phyloP scores from a whole-genome alignment of 1,140 invertebrate genomes.

The Octopus sinensis region DNA sequence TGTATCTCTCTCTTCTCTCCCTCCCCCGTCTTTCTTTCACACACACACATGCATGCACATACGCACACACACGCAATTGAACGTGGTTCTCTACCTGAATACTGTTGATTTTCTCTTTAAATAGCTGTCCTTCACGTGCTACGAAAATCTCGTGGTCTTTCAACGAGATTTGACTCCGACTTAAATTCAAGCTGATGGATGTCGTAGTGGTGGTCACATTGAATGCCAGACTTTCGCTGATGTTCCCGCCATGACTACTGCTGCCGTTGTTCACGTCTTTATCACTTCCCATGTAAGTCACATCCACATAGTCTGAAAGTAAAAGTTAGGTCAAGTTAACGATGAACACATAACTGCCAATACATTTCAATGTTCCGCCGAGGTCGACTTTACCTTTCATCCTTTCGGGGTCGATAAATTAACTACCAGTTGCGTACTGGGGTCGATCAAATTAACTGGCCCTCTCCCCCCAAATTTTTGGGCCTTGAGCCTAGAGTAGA shows the following conservation, averaged over 20 bases:
- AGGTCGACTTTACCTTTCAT: too few relatives aligned
- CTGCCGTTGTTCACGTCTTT: not conserved
- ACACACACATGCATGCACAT: too few relatives aligned
- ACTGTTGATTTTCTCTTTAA: not conserved
- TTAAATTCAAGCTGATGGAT: conserved; percentile 3
- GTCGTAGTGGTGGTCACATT: conserved; percentile 1
- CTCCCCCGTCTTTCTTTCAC: too few relatives aligned
- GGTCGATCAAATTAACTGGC: too few relatives aligned
- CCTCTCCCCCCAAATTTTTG: too few relatives aligned
- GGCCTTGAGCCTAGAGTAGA: too few relatives aligned
- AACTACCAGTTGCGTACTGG: too few relatives aligned
- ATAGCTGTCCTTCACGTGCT: not conserved
- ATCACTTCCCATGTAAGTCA: conserved; percentile 2
- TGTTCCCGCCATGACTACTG: not conserved
- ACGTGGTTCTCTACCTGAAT: not conserved
- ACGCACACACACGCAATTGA: too few relatives aligned
- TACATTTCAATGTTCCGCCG: too few relatives aligned
- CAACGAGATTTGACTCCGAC: not conserved
- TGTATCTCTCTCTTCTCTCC: too few relatives aligned
- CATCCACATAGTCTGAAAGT: conserved; percentile 7
- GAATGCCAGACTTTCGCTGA: not conserved
- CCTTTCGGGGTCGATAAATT: too few relatives aligned
- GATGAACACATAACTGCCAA: too few relatives aligned
- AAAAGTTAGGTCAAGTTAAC: not conserved
- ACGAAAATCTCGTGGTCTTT: conserved; percentile 3